phyloP scores from a whole-genome alignment of 1,140 invertebrate species.

The Drosophila nigrodunni region DNA sequence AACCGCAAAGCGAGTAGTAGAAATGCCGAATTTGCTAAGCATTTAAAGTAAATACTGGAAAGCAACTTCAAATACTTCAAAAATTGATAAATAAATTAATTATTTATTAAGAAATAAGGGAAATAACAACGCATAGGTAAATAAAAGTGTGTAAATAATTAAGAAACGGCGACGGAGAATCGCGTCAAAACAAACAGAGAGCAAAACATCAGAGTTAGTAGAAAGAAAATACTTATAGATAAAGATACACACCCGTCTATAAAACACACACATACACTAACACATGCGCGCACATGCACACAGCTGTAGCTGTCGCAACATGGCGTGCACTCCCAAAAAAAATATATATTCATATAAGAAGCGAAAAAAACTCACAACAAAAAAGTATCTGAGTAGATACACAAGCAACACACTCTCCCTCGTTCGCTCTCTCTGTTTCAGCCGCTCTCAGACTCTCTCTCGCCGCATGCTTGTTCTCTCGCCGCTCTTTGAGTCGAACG shows the following conservation, averaged over 20 bases:
- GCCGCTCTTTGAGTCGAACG: neutral
- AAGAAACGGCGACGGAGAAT: conserved; percentile 38
- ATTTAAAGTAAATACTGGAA: neutral
- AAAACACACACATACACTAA: conserved; percentile 18
- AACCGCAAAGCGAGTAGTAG: no score
- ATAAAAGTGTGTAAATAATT: conserved; percentile 61
- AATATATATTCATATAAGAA: neutral
- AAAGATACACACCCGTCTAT: conserved; percentile 46
- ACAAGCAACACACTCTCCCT: conserved; percentile 27
- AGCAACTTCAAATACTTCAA: neutral
- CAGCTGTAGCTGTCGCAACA: conserved; percentile 50
- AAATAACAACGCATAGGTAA: conserved; percentile 54
- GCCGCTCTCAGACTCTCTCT: conserved; percentile 22
- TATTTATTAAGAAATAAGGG: conserved; percentile 8
- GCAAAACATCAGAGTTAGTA: conserved; percentile 33
- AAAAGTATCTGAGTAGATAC: conserved; percentile 56
- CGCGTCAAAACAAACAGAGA: conserved; percentile 82
- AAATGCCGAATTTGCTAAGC: neutral
- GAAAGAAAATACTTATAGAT: conserved; percentile 52
- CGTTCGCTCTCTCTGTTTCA: conserved; percentile 2
- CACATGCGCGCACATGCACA: conserved; percentile 11
- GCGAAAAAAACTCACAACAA: conserved; percentile 1
- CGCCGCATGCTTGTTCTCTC: conserved; percentile 14
- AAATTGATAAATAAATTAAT: neutral
- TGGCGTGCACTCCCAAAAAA: conserved; percentile 37